A percentile compares a stretch with the other conserved stretches of the same genome.
phyloP scores from a whole-genome alignment of 1,140 invertebrate genomes.

The Leptinotarsa lineolata region DNA sequence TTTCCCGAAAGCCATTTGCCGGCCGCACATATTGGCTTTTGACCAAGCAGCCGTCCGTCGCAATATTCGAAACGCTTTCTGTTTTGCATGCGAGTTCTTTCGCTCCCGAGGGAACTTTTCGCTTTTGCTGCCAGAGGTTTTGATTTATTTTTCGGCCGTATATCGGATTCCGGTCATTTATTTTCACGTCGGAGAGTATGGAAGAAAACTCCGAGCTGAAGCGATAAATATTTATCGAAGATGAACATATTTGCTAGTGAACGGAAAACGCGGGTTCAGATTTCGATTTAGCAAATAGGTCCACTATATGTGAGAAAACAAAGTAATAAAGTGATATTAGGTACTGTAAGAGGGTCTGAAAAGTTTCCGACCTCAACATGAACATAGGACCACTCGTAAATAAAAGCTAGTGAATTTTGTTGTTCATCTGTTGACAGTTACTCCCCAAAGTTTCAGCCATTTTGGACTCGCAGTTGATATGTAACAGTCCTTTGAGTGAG shows the following conservation, averaged over 20 bases:
- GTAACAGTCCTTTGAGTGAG: too few relatives aligned
- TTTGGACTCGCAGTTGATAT: too few relatives aligned
- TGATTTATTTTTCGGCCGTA: constrained; percentile 13
- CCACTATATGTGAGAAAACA: too few relatives aligned
- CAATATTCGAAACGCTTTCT: constrained; percentile 29
- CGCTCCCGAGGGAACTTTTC: constrained; percentile 22
- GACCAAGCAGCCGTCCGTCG: constrained; percentile 28
- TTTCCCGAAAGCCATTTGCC: constrained; percentile 43
- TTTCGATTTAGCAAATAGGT: too few relatives aligned
- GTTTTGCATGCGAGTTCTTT: constrained; percentile 24
- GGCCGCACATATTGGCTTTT: constrained; percentile 42
- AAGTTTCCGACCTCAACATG: too few relatives aligned
- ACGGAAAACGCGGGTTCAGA: too few relatives aligned
- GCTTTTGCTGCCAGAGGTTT: constrained; percentile 18
- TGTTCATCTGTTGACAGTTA: too few relatives aligned
- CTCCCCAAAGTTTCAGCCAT: too few relatives aligned
- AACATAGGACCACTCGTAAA: too few relatives aligned
- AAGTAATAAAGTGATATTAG: too few relatives aligned
- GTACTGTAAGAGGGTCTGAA: too few relatives aligned
- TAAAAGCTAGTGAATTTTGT: too few relatives aligned
- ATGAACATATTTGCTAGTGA: not conserved
- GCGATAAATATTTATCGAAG: not conserved
- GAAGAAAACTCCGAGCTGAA: not conserved
- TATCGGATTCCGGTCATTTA: not conserved
- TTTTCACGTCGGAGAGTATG: not conserved